phyloP scores from a whole-genome alignment of 2,888 invertebrate species.

The Steinernema carpocapsae region DNA sequence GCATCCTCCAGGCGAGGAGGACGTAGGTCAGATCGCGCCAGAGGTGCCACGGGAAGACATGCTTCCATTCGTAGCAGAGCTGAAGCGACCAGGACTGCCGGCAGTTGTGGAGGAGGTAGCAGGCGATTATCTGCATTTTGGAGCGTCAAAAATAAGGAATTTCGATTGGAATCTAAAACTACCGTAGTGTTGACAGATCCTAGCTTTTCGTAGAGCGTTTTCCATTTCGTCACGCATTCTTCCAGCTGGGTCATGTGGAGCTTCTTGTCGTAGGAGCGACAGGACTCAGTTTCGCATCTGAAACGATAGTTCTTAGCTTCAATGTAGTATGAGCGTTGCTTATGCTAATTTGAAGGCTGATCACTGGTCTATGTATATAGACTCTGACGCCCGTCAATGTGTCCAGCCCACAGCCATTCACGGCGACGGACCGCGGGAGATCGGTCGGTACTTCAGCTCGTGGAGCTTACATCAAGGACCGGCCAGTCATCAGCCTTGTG shows the following conservation, averaged over 20 bases:
- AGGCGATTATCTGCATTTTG: neutral
- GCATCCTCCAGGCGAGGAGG: neutral
- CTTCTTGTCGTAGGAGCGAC: neutral
- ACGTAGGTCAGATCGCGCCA: neutral
- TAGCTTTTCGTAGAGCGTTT: neutral
- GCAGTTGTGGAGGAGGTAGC: slow-evolving; percentile 12
- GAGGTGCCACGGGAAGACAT: neutral
- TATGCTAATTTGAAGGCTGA: too few relatives aligned
- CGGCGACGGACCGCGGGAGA: too few relatives aligned
- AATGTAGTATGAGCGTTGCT: too few relatives aligned
- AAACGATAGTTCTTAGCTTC: neutral
- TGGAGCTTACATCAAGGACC: too few relatives aligned
- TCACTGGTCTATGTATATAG: too few relatives aligned
- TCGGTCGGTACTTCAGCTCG: too few relatives aligned
- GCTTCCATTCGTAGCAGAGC: neutral
- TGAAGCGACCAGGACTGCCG: neutral
- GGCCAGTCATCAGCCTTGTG: too few relatives aligned
- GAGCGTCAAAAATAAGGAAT: neutral
- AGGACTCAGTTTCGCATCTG: neutral
- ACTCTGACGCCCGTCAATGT: too few relatives aligned
- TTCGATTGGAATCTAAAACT: neutral
- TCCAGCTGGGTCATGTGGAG: slow-evolving; percentile 16
- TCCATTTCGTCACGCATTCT: neutral
- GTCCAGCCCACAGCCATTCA: too few relatives aligned
- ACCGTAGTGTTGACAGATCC: neutral